Percentiles rank a stretch among this genome's conserved stretches.
These are phyloP conservation scores for Pollenia griseotomentosa DNA, from an alignment of 2,888 invertebrate species.

Conservation along the genomic window DNA sequence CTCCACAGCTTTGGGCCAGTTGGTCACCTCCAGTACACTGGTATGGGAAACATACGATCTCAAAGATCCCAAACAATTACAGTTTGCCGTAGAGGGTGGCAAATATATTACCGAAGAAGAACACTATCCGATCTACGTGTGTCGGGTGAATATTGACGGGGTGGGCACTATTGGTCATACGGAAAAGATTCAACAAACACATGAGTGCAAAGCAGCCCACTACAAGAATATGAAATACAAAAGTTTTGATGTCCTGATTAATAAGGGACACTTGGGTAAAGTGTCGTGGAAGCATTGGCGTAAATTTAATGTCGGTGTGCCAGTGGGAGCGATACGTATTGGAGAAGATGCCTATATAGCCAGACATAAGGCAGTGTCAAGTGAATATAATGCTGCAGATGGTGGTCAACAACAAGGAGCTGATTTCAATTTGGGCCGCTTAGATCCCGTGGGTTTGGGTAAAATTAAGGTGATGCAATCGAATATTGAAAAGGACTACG, in stretches of 20 bases:
- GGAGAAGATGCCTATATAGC: slow-evolving; percentile 85
- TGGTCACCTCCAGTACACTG: slow-evolving; percentile 91
- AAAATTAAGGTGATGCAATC: slow-evolving; percentile 89
- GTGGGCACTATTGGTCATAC: slow-evolving; percentile 89
- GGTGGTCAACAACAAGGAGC: slow-evolving; percentile 79
- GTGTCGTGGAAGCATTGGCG: slow-evolving; percentile 91
- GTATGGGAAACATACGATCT: slow-evolving; percentile 88
- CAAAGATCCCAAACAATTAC: slow-evolving; percentile 85
- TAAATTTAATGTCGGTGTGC: slow-evolving; percentile 87
- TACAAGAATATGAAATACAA: slow-evolving; percentile 86
- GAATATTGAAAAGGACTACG: slow-evolving; percentile 85
- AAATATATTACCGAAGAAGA: slow-evolving; percentile 82
- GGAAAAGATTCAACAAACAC: slow-evolving; percentile 85
- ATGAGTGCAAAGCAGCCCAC: slow-evolving; percentile 88
- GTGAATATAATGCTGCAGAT: slow-evolving; percentile 62
- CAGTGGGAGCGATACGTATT: slow-evolving; percentile 88
- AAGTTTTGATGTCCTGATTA: slow-evolving; percentile 90
- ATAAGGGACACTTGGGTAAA: slow-evolving; percentile 90
- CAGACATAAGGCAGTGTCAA: slow-evolving; percentile 80
- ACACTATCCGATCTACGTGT: slow-evolving; percentile 88
- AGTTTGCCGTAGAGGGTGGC: slow-evolving; percentile 89
- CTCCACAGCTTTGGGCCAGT: slow-evolving; percentile 86
- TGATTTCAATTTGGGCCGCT: slow-evolving; percentile 87
- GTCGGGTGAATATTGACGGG: slow-evolving; percentile 89
- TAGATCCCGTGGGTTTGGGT: slow-evolving; percentile 89